phyloP scores from a whole-genome alignment of 2,113 vertebrate genomes.

The Sinocyclocheilus anophthalmus region DNA sequence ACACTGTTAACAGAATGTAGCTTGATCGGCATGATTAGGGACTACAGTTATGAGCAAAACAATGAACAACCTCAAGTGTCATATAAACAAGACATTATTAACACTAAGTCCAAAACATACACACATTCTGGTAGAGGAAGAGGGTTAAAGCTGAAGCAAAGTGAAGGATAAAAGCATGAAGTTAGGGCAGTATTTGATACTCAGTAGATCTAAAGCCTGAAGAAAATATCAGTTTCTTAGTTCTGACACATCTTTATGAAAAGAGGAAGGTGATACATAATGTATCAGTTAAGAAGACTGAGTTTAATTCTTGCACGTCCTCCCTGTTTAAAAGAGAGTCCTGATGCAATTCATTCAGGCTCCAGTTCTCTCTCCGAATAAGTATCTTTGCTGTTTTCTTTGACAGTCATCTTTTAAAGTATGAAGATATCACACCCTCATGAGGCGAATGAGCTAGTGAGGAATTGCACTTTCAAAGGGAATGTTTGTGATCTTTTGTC shows the following conservation, averaged over 20 bases:
- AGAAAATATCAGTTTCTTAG: neutral
- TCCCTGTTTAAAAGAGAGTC: neutral
- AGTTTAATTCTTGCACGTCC: neutral
- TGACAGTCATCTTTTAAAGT: neutral
- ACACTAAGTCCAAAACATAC: neutral
- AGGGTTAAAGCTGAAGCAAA: neutral
- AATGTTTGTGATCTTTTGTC: neutral
- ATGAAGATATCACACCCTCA: neutral
- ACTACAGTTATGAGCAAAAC: neutral
- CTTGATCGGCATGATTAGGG: neutral
- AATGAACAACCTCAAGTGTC: neutral
- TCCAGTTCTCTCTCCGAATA: neutral
- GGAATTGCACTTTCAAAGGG: neutral
- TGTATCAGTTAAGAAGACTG: neutral
- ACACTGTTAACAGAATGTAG: neutral
- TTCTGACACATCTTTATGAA: neutral
- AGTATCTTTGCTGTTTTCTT: neutral
- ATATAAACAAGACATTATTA: neutral
- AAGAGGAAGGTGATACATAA: neutral
- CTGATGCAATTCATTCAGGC: neutral
- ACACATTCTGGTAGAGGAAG: slow-evolving; percentile 6
- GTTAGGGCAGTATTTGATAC: neutral
- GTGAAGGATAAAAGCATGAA: neutral
- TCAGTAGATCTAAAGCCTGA: neutral
- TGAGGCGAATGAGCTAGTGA: neutral